Conservation (phyloP, 2,797 vertebrate species). For the Gephyroberyx darwinii region DNA sequence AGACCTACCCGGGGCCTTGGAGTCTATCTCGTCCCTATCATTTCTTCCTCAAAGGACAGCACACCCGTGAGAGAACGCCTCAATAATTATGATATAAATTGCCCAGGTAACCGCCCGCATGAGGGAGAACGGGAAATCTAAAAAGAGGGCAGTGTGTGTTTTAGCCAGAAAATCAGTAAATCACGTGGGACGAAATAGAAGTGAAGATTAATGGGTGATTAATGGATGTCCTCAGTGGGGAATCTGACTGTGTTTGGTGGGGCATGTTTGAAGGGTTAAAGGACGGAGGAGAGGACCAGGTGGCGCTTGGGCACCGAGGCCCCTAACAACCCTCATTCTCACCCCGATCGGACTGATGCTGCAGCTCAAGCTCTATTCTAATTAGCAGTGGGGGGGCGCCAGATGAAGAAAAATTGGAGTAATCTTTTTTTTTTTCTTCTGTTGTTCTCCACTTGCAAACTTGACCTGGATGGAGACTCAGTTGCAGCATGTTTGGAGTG, state of each 20-base stretch:
- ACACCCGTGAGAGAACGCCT: constrained; percentile 55
- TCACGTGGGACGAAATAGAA: constrained; percentile 50
- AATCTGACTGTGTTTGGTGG: constrained; percentile 52
- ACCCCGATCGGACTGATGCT: constrained; percentile 8
- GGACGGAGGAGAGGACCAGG: constrained; percentile 67
- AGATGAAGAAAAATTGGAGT: constrained; percentile 1
- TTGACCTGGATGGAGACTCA: not conserved
- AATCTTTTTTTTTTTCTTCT: not conserved
- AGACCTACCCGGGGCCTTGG: constrained; percentile 54
- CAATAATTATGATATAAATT: constrained; percentile 66
- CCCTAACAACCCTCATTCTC: constrained; percentile 23
- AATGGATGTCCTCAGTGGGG: constrained; percentile 56
- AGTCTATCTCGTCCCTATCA: constrained; percentile 58
- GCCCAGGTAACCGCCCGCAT: constrained; percentile 24
- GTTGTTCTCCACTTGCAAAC: constrained; percentile 9
- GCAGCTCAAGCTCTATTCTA: constrained; percentile 41
- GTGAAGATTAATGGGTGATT: constrained; percentile 71
- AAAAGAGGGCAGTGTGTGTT: constrained; percentile 42
- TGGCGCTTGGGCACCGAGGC: constrained; percentile 44
- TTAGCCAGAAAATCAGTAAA: constrained; percentile 40
- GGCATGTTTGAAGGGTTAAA: constrained; percentile 54
- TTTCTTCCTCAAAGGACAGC: constrained; percentile 58
- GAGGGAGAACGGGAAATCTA: constrained; percentile 8
- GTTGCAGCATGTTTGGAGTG: no score
- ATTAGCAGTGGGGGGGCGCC: constrained; percentile 34